Conservation (phyloP, 2,113 vertebrate genomes). For the Ceyx cyanopectus region DNA sequence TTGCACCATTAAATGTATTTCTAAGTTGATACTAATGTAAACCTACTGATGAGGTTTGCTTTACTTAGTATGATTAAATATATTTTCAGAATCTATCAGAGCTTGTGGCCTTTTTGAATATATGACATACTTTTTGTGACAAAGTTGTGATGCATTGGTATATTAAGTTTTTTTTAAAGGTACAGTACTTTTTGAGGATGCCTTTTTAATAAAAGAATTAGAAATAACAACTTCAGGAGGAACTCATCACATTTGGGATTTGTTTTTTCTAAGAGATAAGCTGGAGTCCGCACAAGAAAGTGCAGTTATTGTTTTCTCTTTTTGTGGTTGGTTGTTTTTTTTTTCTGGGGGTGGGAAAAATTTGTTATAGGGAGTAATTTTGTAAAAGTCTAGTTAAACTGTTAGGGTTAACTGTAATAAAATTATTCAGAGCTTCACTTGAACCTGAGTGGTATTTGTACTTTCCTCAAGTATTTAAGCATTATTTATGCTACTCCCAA, state of each 20-base stretch:
- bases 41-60: neutral
- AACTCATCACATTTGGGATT: neutral
- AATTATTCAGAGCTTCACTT: neutral
- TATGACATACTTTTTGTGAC: neutral
- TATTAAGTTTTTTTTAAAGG: neutral
- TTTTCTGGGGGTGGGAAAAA: neutral
- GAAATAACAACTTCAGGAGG: neutral
- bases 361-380: neutral
- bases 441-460: neutral
- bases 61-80: neutral
- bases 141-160: neutral
- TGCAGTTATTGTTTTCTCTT: neutral
- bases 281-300: neutral
- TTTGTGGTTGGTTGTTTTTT: neutral
- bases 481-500: neutral
- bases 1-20: no score
- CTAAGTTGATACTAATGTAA: neutral
- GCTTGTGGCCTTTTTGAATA: neutral
- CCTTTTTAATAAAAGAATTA: neutral
- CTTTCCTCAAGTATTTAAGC: neutral
- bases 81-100: neutral
- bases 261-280: neutral
- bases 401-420: neutral
- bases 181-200: neutral
- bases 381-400: neutral